Evolutionary conservation across 2,888 invertebrate species (phyloP).

Genomic region (Incurvaria masculella): DNA sequence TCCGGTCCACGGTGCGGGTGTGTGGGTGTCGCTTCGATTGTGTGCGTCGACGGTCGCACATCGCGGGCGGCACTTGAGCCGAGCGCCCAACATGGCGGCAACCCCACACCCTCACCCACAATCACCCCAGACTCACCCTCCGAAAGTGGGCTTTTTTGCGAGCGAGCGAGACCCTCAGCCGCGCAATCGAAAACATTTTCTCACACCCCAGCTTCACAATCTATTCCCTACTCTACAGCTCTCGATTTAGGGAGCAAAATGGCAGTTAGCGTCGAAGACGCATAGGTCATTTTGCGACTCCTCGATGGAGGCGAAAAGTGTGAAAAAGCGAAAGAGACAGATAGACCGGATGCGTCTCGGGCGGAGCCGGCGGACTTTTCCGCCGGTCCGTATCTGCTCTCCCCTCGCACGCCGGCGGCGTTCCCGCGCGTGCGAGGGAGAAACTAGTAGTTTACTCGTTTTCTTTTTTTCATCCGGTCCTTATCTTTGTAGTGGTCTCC

Average conservation of each 20-base stretch:
- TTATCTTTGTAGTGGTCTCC: constrained; percentile 39
- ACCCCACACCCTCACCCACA: constrained; percentile 26
- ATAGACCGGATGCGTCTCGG: constrained; percentile 51
- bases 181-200: constrained; percentile 55
- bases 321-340: constrained; percentile 56
- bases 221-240: accelerated
- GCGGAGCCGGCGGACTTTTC: constrained; percentile 49
- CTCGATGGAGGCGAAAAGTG: constrained; percentile 43
- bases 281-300: constrained; percentile 21
- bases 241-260: constrained; percentile 20
- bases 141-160: constrained; percentile 49
- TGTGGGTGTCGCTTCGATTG: background rate
- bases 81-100: constrained; percentile 39
- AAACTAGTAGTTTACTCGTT: constrained; percentile 49
- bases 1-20: constrained; percentile 1
- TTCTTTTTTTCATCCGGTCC: constrained; percentile 55
- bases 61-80: constrained; percentile 29
- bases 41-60: background rate
- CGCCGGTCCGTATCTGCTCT: constrained; percentile 49
- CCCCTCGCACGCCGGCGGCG: constrained; percentile 30
- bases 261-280: constrained; percentile 14
- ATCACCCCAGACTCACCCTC: constrained; percentile 23
- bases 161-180: constrained; percentile 51
- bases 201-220: constrained; percentile 3
- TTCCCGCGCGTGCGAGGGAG: constrained; percentile 28